Base-by-base conservation (phyloP, 2,888 invertebrate species). In the Eristalis tenax region DNA sequence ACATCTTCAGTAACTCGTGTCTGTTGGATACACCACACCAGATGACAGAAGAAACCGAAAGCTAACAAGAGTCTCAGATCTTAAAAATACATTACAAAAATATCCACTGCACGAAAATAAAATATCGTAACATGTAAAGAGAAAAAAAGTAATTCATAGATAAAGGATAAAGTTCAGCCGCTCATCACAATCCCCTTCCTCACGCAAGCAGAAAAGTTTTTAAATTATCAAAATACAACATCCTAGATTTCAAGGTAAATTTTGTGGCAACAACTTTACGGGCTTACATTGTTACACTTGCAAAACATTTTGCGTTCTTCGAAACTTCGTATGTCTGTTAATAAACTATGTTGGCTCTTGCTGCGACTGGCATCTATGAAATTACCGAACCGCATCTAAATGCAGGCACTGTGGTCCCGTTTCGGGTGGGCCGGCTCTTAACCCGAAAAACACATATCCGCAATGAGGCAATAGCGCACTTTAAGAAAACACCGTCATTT, bases 141-240 rank as follows among this genome's bases (percentile, higher is more conserved):
- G 5, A 32, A 32, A 32, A n/a, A 32, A 73, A 18, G 22, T 63
- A 73, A 73, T 73, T 73, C 63, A 43, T 50, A 32, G 63, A 18
- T 18, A 35, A 73, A 43, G 22, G 61, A 63, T 43, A 43, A 73
- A 73, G 43, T 63, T 63, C 18, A 40, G 4, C 63, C 28, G 50
- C 28, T 63, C 32, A 35, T 43, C 43, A 64, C 43, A 73, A 22
- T 15, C 28, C 28, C 28, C n/a, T 15, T 15, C 61, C 61, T 28
- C 22, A 18, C 61, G 63, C 22, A 43, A 63, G 22, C 8, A 22
- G 59, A 26, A 74, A 74, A 74, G 64, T 74, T 74, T 74, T 74
- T 50, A 65, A 74, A 74, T 74, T 56, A 65, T 23, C 56, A 74
- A 74, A 74, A 65, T 35, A 74, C 64, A 64, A 64, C 50, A 74